Evolutionary conservation across 2,888 invertebrate genomes (phyloP).

Genomic region (Drosophila kuntzei): DNA sequence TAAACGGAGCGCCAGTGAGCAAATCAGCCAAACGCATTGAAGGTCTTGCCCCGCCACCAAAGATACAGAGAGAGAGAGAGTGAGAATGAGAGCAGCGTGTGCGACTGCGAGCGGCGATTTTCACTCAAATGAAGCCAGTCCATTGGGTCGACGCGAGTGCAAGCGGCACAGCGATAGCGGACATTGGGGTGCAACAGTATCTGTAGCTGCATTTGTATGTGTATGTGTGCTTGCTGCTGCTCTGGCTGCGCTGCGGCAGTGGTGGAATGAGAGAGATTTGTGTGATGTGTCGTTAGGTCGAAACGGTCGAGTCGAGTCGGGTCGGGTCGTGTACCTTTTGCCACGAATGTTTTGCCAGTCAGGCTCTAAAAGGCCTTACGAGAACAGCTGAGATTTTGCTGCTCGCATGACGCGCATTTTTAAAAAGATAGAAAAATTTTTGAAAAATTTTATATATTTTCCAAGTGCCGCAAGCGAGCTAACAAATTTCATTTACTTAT

Average conservation of each 20-base stretch:
- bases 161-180: constrained; percentile 55
- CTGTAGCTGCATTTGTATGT: constrained; percentile 9
- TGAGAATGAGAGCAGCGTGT: constrained; percentile 37
- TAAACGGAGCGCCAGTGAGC: constrained; percentile 29
- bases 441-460: constrained; percentile 48
- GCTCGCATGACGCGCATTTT: constrained; percentile 85
- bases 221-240: constrained; percentile 39
- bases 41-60: constrained; percentile 83
- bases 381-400: constrained; percentile 85
- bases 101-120: constrained; percentile 62
- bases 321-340: constrained; percentile 87
- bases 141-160: constrained; percentile 40
- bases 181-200: constrained; percentile 36
- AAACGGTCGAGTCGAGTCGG: constrained; percentile 86
- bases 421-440: constrained; percentile 62
- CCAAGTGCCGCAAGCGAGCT: constrained; percentile 48
- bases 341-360: constrained; percentile 86
- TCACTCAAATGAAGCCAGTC: constrained; percentile 59
- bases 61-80: constrained; percentile 31
- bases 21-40: constrained; percentile 83
- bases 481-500: constrained; percentile 38
- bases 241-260: constrained; percentile 49
- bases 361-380: constrained; percentile 86
- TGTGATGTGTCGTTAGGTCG: constrained; percentile 86
- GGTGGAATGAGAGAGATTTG: constrained; percentile 85